phyloP scores from a whole-genome alignment of 2,888 invertebrate genomes.

The Drosophila affinis region DNA sequence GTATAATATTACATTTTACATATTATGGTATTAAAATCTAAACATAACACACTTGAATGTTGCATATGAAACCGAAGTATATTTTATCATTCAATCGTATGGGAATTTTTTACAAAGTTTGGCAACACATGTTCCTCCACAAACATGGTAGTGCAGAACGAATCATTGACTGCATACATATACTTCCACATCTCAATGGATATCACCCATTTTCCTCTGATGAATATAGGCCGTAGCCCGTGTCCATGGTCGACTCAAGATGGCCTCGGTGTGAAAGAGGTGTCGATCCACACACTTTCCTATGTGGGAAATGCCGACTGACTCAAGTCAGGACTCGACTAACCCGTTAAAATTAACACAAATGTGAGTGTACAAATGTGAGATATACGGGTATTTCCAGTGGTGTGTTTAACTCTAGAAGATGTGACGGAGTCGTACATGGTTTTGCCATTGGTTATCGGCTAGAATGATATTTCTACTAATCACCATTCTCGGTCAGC shows the following conservation, averaged over 20 bases:
- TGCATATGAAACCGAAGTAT: slow-evolving; percentile 44
- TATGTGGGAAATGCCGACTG: background rate
- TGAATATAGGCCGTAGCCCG: background rate
- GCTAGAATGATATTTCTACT: background rate
- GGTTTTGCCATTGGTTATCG: background rate
- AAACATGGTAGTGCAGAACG: no score
- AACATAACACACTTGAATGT: slow-evolving; percentile 66
- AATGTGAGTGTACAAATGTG: background rate
- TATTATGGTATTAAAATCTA: slow-evolving; percentile 73
- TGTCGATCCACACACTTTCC: background rate
- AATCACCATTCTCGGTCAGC: no score
- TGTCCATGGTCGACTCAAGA: background rate
- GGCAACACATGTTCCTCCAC: background rate
- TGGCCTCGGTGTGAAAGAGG: background rate
- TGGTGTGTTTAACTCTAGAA: background rate
- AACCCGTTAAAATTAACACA: background rate
- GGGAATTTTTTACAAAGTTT: background rate
- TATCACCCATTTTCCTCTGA: no score
- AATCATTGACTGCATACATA: no score
- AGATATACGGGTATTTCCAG: no score
- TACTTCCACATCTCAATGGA: no score
- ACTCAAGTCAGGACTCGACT: background rate
- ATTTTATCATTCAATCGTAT: background rate
- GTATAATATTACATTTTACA: slow-evolving; percentile 50
- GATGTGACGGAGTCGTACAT: background rate